Conservation (phyloP, 2,113 vertebrate genomes). For the Notarius lentiginosus region DNA sequence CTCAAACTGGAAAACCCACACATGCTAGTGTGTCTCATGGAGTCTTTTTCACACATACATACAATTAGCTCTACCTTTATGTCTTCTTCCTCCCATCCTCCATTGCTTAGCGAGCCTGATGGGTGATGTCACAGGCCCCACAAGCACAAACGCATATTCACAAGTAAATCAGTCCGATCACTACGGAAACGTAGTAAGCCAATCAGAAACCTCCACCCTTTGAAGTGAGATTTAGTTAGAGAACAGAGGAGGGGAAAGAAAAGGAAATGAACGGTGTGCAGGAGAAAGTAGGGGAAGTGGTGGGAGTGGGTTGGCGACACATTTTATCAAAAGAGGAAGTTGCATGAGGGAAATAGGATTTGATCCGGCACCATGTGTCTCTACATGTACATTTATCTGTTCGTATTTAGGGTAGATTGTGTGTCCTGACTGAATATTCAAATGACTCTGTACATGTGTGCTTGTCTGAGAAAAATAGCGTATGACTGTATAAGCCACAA, state of each 20-base stretch:
- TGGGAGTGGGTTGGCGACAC: background rate
- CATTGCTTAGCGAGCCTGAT: slow-evolving; percentile 47
- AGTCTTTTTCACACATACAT: slow-evolving; percentile 68
- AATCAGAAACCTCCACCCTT: slow-evolving; percentile 54
- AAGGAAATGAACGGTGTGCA: background rate
- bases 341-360: slow-evolving; percentile 25
- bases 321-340: slow-evolving; percentile 24
- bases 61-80: slow-evolving; percentile 60
- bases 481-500: background rate
- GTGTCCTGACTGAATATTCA: slow-evolving; percentile 1
- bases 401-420: background rate
- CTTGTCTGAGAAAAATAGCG: background rate
- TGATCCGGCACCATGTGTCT: background rate
- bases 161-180: slow-evolving; percentile 59
- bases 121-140: slow-evolving; percentile 57
- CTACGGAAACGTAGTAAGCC: slow-evolving; percentile 68
- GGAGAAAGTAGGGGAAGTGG: background rate
- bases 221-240: slow-evolving; percentile 34
- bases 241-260: slow-evolving; percentile 32
- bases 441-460: background rate
- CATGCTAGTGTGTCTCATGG: slow-evolving; percentile 60
- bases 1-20: slow-evolving; percentile 56
- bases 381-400: background rate
- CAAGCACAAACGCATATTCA: slow-evolving; percentile 47
- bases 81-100: background rate